Conservation (phyloP, 2,888 invertebrate genomes). For the Digitonthophagus gazella region DNA sequence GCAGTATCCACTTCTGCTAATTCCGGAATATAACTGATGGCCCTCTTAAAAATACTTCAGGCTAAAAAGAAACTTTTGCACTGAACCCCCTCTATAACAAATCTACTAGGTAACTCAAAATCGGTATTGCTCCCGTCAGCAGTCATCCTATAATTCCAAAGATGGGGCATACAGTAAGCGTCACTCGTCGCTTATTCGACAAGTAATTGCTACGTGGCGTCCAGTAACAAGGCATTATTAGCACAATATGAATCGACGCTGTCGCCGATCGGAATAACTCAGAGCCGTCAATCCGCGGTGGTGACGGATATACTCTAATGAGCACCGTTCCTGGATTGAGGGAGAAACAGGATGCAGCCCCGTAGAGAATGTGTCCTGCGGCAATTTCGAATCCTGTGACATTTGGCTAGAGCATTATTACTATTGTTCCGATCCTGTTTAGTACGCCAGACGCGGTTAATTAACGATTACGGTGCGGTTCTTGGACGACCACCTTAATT, state of each 20-base stretch:
- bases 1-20: no score
- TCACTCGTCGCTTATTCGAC: not conserved
- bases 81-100: no score
- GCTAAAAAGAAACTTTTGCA: no score
- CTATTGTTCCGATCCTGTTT: constrained; percentile 20
- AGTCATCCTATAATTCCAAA: no score
- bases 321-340: not conserved
- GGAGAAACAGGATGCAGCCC: not conserved
- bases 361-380: not conserved
- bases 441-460: constrained; percentile 20
- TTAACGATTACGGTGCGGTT: constrained; percentile 16
- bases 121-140: no score
- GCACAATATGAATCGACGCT: constrained; percentile 23
- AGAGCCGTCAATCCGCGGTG: not conserved
- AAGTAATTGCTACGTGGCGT: constrained; percentile 9
- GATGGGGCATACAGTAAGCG: not conserved
- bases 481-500: not conserved
- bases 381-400: constrained; percentile 15
- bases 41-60: no score
- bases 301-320: constrained; percentile 12
- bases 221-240: constrained; percentile 20
- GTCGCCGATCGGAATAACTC: constrained; percentile 21
- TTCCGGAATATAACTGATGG: no score
- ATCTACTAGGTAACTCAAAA: no score
- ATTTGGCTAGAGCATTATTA: constrained; percentile 8